phyloP scores from a whole-genome alignment of 2,888 invertebrate genomes.

The Imbricaverruca yamaguchii region DNA sequence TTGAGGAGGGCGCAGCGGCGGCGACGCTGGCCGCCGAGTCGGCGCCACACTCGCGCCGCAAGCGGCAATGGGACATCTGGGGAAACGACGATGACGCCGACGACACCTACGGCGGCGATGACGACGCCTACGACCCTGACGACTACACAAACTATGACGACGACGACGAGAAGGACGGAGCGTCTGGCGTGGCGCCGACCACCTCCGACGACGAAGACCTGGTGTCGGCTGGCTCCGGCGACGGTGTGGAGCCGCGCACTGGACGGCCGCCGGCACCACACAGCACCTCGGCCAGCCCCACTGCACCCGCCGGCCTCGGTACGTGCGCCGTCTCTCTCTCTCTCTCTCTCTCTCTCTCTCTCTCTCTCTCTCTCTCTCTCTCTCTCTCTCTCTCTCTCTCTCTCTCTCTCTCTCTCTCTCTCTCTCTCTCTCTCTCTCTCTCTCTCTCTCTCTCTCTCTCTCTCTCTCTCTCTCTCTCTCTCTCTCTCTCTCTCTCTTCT shows the following conservation, averaged over 20 bases:
- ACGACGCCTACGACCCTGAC: background rate
- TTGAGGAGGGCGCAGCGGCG: background rate
- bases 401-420: no score
- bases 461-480: no score
- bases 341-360: no score
- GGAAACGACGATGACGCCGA: background rate
- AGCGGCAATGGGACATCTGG: background rate
- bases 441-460: no score
- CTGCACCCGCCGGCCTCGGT: background rate
- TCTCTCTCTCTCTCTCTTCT: no score
- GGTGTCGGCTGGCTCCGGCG: background rate
- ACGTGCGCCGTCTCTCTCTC: background rate
- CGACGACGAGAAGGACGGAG: background rate
- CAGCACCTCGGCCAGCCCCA: background rate
- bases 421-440: no score
- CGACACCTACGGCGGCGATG: background rate
- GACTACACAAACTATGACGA: background rate
- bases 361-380: no score
- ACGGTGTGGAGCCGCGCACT: background rate
- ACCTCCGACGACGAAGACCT: slow-evolving; percentile 1
- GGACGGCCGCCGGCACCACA: background rate
- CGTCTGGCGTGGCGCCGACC: background rate
- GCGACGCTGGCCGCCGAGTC: background rate
- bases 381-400: no score
- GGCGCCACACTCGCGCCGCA: background rate